These are phyloP conservation scores for Scolopax bukidnonensis DNA, from an alignment of 2,797 vertebrate genomes.

Conservation along the genomic window DNA sequence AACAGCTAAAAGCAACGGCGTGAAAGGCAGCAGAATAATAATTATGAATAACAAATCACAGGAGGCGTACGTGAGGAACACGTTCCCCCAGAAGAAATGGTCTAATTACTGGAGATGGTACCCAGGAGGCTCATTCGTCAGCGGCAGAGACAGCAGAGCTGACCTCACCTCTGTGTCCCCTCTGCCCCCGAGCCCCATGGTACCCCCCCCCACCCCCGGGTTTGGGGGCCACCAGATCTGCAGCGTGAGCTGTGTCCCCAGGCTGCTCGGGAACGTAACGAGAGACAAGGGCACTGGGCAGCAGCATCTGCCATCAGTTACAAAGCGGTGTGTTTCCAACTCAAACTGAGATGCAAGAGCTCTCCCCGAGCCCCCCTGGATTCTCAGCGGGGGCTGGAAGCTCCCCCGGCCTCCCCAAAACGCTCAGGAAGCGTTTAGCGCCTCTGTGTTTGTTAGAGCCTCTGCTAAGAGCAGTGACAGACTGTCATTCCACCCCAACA, in stretches of 20 bases:
- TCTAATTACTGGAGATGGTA: slow-evolving; percentile 31
- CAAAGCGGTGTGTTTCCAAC: not conserved
- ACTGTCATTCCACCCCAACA: not conserved
- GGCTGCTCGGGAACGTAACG: accelerated
- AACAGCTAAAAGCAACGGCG: slow-evolving; percentile 6
- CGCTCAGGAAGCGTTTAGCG: not conserved
- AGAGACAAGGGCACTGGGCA: not conserved
- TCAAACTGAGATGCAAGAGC: not conserved
- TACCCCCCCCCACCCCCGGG: not conserved
- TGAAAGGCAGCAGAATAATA: slow-evolving; percentile 18
- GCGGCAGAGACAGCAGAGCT: not conserved
- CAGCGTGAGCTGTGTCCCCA: not conserved
- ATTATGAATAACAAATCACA: slow-evolving; percentile 28
- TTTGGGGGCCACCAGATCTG: not conserved
- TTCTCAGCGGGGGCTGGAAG: not conserved
- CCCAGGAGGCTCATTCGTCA: not conserved
- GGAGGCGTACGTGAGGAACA: not conserved
- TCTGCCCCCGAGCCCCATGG: not conserved
- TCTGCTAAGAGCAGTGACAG: not conserved
- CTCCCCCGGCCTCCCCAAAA: not conserved
- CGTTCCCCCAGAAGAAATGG: not conserved
- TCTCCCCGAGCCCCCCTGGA: not conserved
- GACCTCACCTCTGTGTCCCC: not conserved
- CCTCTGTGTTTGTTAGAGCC: not conserved
- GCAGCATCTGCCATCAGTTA: not conserved